Percentiles rank a stretch among this genome's conserved stretches.
Evolutionary conservation across 2,888 invertebrate species (phyloP).

Genomic region (Cheilosia soror): DNA sequence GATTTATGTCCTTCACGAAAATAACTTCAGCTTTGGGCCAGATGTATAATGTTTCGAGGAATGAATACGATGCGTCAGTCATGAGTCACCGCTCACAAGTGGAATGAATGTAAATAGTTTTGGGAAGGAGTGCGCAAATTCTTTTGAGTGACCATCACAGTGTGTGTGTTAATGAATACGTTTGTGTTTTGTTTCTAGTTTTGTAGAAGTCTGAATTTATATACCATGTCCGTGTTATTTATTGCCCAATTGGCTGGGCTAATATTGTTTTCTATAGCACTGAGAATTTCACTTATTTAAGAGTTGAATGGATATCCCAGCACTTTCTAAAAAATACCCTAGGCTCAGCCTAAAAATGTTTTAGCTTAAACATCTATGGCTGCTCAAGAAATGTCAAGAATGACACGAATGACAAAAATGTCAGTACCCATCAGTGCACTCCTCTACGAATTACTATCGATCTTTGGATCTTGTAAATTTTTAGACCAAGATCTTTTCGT

Average conservation of each 20-base stretch:
- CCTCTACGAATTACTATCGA: no score
- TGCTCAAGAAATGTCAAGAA: no score
- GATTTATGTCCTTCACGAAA: constrained; percentile 50
- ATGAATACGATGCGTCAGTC: constrained; percentile 33
- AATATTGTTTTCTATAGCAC: background rate
- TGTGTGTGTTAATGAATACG: constrained; percentile 56
- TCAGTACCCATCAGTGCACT: no score
- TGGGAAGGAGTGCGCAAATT: constrained; percentile 8
- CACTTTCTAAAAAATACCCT: no score
- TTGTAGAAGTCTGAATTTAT: constrained; percentile 53
- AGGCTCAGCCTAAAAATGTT: no score
- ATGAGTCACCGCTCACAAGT: constrained; percentile 15
- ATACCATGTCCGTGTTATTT: constrained; percentile 54
- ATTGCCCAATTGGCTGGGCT: constrained; percentile 41
- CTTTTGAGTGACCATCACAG: constrained; percentile 34
- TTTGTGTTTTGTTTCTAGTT: constrained; percentile 38
- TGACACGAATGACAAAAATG: no score
- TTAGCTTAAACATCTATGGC: no score
- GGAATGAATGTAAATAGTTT: constrained; percentile 23
- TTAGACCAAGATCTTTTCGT: no score
- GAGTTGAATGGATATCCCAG: no score
- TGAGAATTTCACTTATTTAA: background rate
- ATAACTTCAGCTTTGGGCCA: constrained; percentile 18
- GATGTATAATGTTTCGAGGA: constrained; percentile 16
- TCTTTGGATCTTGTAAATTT: no score